Conservation (phyloP, 2,797 vertebrate species). For the Myoxocephalus aenaeus region DNA sequence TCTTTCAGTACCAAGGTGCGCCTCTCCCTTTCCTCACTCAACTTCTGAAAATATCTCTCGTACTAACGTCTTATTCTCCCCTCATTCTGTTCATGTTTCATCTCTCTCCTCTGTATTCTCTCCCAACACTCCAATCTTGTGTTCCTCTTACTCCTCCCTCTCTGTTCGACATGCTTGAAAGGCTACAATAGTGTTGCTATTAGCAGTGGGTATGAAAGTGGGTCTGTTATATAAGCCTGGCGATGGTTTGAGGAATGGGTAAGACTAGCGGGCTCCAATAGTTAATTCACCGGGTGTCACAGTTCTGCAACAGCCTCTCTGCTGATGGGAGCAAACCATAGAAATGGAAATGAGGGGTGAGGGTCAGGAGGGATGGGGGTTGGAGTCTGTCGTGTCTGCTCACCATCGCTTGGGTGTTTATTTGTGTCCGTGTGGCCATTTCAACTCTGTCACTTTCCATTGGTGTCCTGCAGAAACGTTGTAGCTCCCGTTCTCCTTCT, state of each 20-base stretch:
- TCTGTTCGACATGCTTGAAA: conserved; percentile 42
- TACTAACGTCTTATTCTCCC: conserved; percentile 14
- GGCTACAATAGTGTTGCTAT: conserved; percentile 56
- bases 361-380: conserved; percentile 52
- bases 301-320: conserved; percentile 49
- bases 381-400: conserved; percentile 61
- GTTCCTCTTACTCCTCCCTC: conserved; percentile 35
- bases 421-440: conserved; percentile 35
- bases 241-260: conserved; percentile 54
- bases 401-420: conserved; percentile 35
- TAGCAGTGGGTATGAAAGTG: conserved; percentile 65
- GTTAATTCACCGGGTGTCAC: conserved; percentile 74
- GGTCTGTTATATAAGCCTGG: conserved; percentile 76
- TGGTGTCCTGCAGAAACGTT: conserved; percentile 31
- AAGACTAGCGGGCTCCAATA: conserved; percentile 52
- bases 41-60: conserved; percentile 20
- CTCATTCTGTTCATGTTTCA: conserved; percentile 28
- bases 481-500: conserved; percentile 25
- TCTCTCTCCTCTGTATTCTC: conserved; percentile 31
- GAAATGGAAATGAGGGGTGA: conserved; percentile 78
- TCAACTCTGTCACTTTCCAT: conserved; percentile 37
- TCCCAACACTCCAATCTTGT: conserved; percentile 24
- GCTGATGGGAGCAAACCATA: conserved; percentile 70
- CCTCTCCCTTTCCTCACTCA: conserved; percentile 15
- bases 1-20: background rate